Evolutionary conservation across 1,140 invertebrate genomes (phyloP), one percentile per base, ranked within the genome.

Genomic region (Lordiphosa mommai): DNA sequence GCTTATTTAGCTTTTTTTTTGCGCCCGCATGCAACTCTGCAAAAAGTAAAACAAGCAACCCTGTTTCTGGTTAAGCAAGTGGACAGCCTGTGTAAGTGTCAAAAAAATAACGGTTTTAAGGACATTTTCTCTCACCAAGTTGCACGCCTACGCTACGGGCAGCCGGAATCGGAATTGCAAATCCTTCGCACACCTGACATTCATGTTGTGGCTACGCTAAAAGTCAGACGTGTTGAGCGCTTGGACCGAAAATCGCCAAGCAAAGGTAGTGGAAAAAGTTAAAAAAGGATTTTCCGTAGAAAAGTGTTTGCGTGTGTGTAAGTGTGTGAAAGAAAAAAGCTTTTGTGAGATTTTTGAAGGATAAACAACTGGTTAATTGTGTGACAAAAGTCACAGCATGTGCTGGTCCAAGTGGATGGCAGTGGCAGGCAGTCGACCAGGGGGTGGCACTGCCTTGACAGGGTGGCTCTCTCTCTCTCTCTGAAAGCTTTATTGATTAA

Each of bases 141-240:
- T 20, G 20, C 40, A 63, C 55, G 64, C 64, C 67, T 77, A 63
- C 72, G 53, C 55, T 38, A 27, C 36, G 34, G 32, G 72, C 70
- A 79, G 70, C 77, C 72, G 77, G 79, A 84, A 69, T 67, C 50
- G 56, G 68, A 33, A 34, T 36, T 12, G 34, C 29, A 14, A 43
- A 43, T 43, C 40, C 43, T 59, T 66, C 68, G 77, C 77, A 82
- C 77, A 82, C 77, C 77, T 82, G 77, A 82, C 77, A 84, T 84
- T 84, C 77, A 76, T 84, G 79, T 84, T 84, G 77, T 84, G 77
- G 79, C 77, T 60, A 85, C 68, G 68, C 63, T 85, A 72, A 57
- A 72, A 84, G 79, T 84, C 72, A 85, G 77, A 85, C 79, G 77
- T 82, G 79, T 84, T 67, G 68, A 72, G 72, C 72, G 73, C 49